These are phyloP conservation scores for Diorhabda elongata DNA, from an alignment of 1,140 invertebrate species.

Conservation along the genomic window DNA sequence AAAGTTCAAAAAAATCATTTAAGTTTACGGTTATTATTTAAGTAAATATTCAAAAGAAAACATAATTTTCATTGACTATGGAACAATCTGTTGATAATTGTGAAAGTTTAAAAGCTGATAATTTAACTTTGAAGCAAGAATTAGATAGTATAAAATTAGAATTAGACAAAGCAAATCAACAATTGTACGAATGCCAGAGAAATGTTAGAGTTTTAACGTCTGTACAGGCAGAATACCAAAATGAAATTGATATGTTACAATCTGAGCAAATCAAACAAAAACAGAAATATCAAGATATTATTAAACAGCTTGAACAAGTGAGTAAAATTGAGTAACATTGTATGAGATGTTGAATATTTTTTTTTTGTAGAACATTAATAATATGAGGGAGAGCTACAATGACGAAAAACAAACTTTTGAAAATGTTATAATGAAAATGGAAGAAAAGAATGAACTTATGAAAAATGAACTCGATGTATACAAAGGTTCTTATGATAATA, in stretches of 20 bases:
- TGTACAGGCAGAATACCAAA: constrained; percentile 19
- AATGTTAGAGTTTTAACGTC: constrained; percentile 15
- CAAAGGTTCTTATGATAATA: constrained; percentile 5
- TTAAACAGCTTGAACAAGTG: constrained; percentile 18
- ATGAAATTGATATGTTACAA: constrained; percentile 27
- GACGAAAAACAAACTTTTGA: constrained; percentile 13
- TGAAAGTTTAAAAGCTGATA: background rate
- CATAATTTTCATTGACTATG: background rate
- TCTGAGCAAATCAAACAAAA: constrained; percentile 10
- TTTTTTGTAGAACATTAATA: constrained; percentile 2
- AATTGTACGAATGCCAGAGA: constrained; percentile 25
- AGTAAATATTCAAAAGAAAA: no score
- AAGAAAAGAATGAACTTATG: constrained; percentile 18
- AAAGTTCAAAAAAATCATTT: no score
- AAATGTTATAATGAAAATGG: constrained; percentile 10
- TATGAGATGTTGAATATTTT: background rate
- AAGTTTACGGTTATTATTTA: no score
- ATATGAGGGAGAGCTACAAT: background rate
- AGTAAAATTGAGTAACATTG: background rate
- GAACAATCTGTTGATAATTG: background rate
- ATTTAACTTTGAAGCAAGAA: constrained; percentile 8
- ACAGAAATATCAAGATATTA: constrained; percentile 16
- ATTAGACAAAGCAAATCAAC: constrained; percentile 23
- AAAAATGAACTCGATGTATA: constrained; percentile 6
- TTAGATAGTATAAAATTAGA: constrained; percentile 5